A percentile compares a stretch with the other conserved stretches of the same genome.
These are phyloP conservation scores for Glaucopsyche alexis DNA, from an alignment of 2,888 invertebrate genomes.

Conservation along the genomic window DNA sequence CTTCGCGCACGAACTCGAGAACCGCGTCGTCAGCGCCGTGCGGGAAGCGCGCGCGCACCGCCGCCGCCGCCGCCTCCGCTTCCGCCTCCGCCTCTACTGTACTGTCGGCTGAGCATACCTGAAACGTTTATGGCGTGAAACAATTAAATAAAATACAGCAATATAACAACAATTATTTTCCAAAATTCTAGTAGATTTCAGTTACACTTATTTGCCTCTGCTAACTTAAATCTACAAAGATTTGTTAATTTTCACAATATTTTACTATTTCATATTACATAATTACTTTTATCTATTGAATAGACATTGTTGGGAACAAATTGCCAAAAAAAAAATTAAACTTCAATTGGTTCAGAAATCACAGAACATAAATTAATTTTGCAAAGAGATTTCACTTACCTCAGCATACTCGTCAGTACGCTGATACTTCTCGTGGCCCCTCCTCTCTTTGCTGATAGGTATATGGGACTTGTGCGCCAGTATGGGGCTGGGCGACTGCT, in stretches of 20 bases:
- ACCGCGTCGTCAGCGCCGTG: constrained; percentile 46
- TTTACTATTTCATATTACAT: no score
- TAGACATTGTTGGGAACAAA: no score
- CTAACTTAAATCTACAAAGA: no score
- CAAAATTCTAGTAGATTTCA: no score
- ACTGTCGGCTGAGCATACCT: constrained; percentile 33
- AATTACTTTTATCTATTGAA: no score
- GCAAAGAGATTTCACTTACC: constrained; percentile 31
- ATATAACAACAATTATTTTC: no score
- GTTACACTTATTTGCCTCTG: no score
- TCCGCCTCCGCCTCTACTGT: constrained; percentile 34
- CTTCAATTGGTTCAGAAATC: no score
- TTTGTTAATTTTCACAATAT: no score
- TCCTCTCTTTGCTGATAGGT: constrained; percentile 49
- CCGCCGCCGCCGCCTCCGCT: constrained; percentile 37
- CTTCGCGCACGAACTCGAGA: constrained; percentile 47
- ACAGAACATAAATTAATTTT: no score
- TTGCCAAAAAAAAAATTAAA: no score
- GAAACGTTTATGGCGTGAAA: not conserved
- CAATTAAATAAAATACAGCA: no score
- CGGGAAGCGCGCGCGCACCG: constrained; percentile 43
- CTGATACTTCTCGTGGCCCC: constrained; percentile 51
- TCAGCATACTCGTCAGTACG: constrained; percentile 49
- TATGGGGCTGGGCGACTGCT: constrained; percentile 45
- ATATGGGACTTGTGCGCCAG: constrained; percentile 46